Percentiles rank a stretch among this genome's conserved stretches.
These are phyloP conservation scores for Pardalotus punctatus DNA, from an alignment of 2,113 vertebrate species.

Conservation along the genomic window DNA sequence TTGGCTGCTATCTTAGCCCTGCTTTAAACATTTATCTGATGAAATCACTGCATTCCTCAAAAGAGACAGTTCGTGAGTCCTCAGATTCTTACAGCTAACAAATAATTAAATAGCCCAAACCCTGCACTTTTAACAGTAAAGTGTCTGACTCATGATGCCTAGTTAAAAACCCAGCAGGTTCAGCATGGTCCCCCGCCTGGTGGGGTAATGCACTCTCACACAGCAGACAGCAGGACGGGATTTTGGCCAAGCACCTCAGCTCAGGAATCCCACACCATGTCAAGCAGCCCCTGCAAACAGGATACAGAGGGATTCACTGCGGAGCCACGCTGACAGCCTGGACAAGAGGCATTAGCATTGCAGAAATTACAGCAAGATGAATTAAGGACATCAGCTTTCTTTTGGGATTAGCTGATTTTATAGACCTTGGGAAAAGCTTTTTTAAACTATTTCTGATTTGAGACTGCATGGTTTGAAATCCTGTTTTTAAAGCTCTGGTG, in stretches of 20 bases:
- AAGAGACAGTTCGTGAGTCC: background rate
- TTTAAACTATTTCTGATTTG: background rate
- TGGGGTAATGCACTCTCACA: background rate
- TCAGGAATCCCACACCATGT: background rate
- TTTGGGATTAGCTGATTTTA: background rate
- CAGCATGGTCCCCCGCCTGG: background rate
- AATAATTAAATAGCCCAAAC: constrained; percentile 43
- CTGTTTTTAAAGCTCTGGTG: background rate
- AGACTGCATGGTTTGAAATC: background rate
- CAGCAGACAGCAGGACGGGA: background rate
- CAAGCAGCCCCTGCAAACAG: background rate
- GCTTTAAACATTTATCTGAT: constrained; percentile 58
- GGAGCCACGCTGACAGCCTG: background rate
- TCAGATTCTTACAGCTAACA: background rate
- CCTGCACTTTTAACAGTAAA: background rate
- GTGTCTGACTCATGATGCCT: background rate
- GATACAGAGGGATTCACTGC: rapidly evolving
- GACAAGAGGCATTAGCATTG: background rate
- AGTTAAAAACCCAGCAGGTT: background rate
- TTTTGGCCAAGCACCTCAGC: background rate
- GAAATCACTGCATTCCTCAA: constrained; percentile 50
- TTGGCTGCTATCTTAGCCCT: background rate
- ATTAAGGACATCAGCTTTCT: background rate
- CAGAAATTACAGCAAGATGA: background rate
- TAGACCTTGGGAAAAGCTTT: background rate